These are phyloP conservation scores for Timema cristinae DNA, from an alignment of 2,888 invertebrate species.

Conservation along the genomic window DNA sequence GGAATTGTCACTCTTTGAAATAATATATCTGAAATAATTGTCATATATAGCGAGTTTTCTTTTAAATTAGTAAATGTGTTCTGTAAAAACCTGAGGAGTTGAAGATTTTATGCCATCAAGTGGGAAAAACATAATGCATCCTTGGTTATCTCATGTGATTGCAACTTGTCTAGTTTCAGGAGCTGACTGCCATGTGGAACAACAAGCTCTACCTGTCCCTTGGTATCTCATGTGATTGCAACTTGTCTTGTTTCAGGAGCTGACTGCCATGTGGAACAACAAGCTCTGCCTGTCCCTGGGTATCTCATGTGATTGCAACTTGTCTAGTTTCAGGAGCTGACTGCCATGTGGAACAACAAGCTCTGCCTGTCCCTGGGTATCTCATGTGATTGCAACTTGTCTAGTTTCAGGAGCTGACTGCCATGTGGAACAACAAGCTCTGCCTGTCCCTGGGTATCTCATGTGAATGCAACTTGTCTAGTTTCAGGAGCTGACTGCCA, in stretches of 20 bases:
- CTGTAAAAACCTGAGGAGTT: too few relatives aligned
- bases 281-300: conserved; percentile 47
- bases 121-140: too few relatives aligned
- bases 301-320: conserved; percentile 58
- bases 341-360: conserved; percentile 59
- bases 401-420: conserved; percentile 50
- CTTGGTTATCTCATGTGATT: too few relatives aligned
- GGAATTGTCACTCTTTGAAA: too few relatives aligned
- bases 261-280: conserved; percentile 63
- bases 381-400: conserved; percentile 52
- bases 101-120: too few relatives aligned
- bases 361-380: conserved; percentile 53
- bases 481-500: conserved; percentile 51
- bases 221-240: conserved; percentile 59
- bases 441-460: conserved; percentile 59
- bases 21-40: too few relatives aligned
- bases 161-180: conserved; percentile 38
- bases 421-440: conserved; percentile 57
- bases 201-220: conserved; percentile 50
- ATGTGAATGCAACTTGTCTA: conserved; percentile 44
- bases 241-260: conserved; percentile 42
- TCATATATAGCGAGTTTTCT: too few relatives aligned
- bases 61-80: too few relatives aligned
- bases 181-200: conserved; percentile 60
- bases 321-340: conserved; percentile 46